Conservation (phyloP, 2,113 vertebrate species). For the Petromus typicus region DNA sequence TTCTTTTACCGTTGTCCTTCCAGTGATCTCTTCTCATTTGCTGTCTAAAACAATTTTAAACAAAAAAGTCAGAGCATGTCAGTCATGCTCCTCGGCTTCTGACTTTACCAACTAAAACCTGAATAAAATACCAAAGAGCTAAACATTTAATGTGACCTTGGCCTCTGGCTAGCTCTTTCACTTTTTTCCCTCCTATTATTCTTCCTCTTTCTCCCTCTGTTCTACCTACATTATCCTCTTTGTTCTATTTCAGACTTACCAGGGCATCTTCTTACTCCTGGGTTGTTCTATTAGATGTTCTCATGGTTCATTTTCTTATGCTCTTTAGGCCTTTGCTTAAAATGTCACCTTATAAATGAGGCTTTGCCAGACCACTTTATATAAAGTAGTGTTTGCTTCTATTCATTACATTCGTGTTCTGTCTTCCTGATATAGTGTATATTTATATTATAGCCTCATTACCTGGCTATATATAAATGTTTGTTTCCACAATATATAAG, state of each 20-base stretch:
- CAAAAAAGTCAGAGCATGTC: neutral
- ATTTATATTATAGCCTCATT: constrained; percentile 46
- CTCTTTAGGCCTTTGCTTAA: neutral
- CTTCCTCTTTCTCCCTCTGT: neutral
- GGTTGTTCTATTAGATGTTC: neutral
- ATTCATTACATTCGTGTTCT: neutral
- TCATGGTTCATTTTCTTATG: constrained; percentile 26
- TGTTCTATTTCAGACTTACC: neutral
- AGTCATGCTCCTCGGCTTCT: neutral
- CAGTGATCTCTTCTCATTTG: neutral
- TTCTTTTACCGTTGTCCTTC: neutral
- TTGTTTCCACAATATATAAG: neutral
- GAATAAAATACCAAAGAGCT: neutral
- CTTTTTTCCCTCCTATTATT: neutral
- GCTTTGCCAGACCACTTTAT: neutral
- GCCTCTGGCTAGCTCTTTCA: neutral
- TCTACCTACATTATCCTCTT: neutral
- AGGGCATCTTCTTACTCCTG: neutral
- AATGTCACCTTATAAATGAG: constrained; percentile 28
- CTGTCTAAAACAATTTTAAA: neutral
- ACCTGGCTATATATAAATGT: neutral
- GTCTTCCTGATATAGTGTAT: neutral
- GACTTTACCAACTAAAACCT: constrained; percentile 9
- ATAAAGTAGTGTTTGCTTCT: neutral
- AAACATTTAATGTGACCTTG: neutral